Conservation (phyloP, 1,140 invertebrate species). For the Macrotrachela quadricornifera region DNA sequence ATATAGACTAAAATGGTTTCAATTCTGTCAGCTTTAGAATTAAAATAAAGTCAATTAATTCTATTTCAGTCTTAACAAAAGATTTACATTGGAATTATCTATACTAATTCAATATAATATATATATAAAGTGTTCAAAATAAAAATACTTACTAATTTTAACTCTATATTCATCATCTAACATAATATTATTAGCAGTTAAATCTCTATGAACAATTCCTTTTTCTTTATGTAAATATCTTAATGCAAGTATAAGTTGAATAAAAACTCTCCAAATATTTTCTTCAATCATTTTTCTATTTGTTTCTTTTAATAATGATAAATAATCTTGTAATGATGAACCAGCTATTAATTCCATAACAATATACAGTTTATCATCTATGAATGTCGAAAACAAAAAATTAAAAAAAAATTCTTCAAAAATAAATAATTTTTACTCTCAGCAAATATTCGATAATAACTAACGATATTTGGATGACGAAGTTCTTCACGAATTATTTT, state of each 20-base stretch:
- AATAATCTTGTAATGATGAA: conserved; percentile 25
- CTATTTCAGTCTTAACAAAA: too few species aligned
- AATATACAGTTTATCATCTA: conserved; percentile 23
- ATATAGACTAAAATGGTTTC: too few species aligned
- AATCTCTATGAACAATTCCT: conserved; percentile 27
- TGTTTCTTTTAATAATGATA: conserved; percentile 30
- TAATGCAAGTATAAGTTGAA: conserved; percentile 28
- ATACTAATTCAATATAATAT: too few species aligned
- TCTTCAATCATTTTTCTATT: conserved; percentile 21
- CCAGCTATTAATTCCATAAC: conserved; percentile 33
- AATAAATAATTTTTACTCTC: conserved; percentile 14
- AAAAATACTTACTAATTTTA: conserved; percentile 26
- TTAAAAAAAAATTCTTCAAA: background rate
- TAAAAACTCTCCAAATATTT: conserved; percentile 28
- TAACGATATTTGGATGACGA: conserved; percentile 29
- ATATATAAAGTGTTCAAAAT: background rate
- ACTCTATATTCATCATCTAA: conserved; percentile 29
- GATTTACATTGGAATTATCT: too few species aligned
- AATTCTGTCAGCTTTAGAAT: too few species aligned
- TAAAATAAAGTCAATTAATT: too few species aligned
- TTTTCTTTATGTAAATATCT: conserved; percentile 33
- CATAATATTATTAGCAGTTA: conserved; percentile 33
- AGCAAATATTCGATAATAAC: conserved; percentile 28
- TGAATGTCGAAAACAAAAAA: background rate
- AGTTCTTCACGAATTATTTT: conserved; percentile 29